phyloP scores from a whole-genome alignment of 2,888 invertebrate species.

The Andrena minutula region DNA sequence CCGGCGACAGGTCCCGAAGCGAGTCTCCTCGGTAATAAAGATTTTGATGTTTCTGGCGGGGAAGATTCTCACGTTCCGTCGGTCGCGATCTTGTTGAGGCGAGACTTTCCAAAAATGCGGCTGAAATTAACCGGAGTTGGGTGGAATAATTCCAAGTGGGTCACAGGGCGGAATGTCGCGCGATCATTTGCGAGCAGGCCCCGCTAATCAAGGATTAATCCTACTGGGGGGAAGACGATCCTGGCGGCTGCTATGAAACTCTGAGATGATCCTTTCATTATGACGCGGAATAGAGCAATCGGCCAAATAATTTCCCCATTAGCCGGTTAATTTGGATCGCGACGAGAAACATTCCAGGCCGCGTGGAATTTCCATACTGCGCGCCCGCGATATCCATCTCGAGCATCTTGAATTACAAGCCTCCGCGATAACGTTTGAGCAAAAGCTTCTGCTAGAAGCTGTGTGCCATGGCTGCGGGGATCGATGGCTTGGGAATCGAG shows the following conservation, averaged over 20 bases:
- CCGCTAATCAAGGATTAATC: slow-evolving; percentile 55
- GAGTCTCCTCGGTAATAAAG: not conserved
- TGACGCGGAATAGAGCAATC: slow-evolving; percentile 39
- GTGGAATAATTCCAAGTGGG: slow-evolving; percentile 22
- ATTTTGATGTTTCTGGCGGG: not conserved
- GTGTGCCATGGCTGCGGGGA: not conserved
- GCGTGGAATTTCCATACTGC: slow-evolving; percentile 35
- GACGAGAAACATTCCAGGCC: slow-evolving; percentile 40
- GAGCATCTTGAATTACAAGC: slow-evolving; percentile 8
- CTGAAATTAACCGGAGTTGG: not conserved
- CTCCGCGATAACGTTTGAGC: slow-evolving; percentile 26
- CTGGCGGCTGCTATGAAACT: slow-evolving; percentile 31
- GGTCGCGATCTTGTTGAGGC: not conserved
- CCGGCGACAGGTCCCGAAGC: not conserved
- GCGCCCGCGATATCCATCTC: slow-evolving; percentile 3
- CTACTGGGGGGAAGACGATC: slow-evolving; percentile 31
- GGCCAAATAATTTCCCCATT: slow-evolving; percentile 59
- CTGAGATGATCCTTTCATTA: slow-evolving; percentile 57
- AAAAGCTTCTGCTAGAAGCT: not conserved
- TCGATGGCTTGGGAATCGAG: not conserved
- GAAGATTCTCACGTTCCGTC: not conserved
- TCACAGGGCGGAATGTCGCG: slow-evolving; percentile 21
- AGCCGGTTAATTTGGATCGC: slow-evolving; percentile 53
- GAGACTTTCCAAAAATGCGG: not conserved
- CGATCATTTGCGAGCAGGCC: slow-evolving; percentile 19